Evolutionary conservation across 2,113 vertebrate genomes (phyloP).

Genomic region (Pycnonotus jocosus): DNA sequence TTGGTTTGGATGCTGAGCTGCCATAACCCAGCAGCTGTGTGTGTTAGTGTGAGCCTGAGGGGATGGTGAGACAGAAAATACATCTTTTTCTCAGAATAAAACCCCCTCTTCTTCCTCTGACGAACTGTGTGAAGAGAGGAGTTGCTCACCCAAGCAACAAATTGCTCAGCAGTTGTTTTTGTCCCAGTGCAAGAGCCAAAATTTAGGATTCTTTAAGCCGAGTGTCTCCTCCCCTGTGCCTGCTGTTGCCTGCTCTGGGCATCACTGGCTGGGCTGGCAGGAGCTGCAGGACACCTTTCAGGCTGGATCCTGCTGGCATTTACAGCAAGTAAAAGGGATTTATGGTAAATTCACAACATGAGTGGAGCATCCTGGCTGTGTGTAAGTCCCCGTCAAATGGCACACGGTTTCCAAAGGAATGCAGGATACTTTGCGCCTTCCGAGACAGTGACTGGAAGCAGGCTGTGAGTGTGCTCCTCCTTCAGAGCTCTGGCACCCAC

Average conservation of each 20-base stretch:
- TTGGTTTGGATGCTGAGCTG: background rate
- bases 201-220: background rate
- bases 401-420: background rate
- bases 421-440: background rate
- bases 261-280: background rate
- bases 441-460: accelerated
- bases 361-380: background rate
- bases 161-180: background rate
- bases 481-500: accelerated
- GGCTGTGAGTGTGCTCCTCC: background rate
- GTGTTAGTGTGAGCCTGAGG: background rate
- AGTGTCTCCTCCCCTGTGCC: background rate
- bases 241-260: background rate
- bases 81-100: background rate
- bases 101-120: background rate
- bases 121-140: background rate
- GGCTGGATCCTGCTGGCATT: background rate
- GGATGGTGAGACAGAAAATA: background rate
- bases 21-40: accelerated
- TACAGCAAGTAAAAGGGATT: background rate
- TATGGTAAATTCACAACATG: background rate
- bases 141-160: background rate
- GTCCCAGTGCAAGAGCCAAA: background rate
- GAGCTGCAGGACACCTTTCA: background rate
- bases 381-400: background rate